Base-by-base conservation (phyloP, 2,113 vertebrate genomes). In the Phrynosoma blainvillii region DNA sequence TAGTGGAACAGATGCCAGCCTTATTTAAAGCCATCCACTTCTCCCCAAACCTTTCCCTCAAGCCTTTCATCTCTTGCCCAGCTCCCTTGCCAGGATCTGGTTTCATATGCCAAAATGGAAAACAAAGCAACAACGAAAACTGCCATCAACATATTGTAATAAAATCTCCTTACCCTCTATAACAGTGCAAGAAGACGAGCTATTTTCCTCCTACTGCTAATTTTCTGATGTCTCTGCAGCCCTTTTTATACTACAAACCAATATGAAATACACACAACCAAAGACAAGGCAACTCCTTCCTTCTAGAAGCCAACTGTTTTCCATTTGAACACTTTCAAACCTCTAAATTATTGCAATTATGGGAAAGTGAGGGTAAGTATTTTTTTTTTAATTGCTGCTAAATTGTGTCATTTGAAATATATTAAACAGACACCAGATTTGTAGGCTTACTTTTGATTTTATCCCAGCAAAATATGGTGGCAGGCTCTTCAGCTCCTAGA, bases 311-410 rank as follows among this genome's bases (percentile, higher is more conserved):
- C 36, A 89, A 90, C 27, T 0, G 9, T 90, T 91, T 90, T 92
- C 75, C 91, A 73, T 88, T 90, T 80, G 82, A n/a, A 68, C 52
- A 25, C 83, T 87, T 92, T 40, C 88, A 93, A 91, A 85, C 88
- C 90, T 92, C 30, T 66, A 85, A 89, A 89, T 82, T 68, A 91
- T 52, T 71, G 42, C 84, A 92, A 62, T 89, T 54, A 87, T 89
- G 93, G 92, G 59, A 87, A 83, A 76, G 40, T 80, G 70, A 92
- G 14, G 65, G 18, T 88, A 56, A 12, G 68, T 84, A 6, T 27
- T 91, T 66, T 66, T 9, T 18, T 91, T 79, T 79, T 80, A 18
- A 25, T 84, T 89, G 27, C 76, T 79, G 66, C 75, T 56, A 89
- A 93, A 88, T 7, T n/a, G 74, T 84, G 76, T 36, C 47, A 87